Base-by-base conservation (phyloP, 2,888 invertebrate species). In the Carabus problematicus region DNA sequence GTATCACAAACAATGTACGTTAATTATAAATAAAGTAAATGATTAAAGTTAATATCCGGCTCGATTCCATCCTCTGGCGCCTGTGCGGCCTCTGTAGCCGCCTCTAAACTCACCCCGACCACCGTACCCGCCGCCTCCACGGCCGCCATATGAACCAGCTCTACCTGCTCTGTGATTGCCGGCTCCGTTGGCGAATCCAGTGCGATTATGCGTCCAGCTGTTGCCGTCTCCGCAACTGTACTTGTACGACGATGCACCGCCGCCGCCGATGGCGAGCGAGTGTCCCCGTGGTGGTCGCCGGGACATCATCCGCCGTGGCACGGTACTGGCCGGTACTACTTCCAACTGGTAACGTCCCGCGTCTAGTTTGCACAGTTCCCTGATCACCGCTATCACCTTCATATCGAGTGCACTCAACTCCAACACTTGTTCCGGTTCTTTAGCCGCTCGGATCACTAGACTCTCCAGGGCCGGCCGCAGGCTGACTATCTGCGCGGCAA, bases 391-490 rank as follows among this genome's bases (percentile, higher is more conserved):
- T 40, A 97, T 83, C 0, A 92, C 89, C 84, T 90, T 89, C 40
- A 85, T 83, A 73, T 93, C 91, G 0, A 78, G 55, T 0, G 87
- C 85, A 3, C 85, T 82, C 76, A 91, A 87, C 45, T 90, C 86
- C 29, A 90, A 77, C 0, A 94, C 88, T 1, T 87, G 84, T 77
- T 93, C 93, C 0, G 98, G 97, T 70, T 93, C 87, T 64, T 88
- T 86, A 1, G 95, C 91, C 0, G 92, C 91, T 68, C 90, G 83
- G 8, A 94, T 88, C 3, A 98, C 90, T 1, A 98, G 84, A 72
- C 89, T 86, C 82, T 98, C 98, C 6, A 98, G 78, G 1, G 94
- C 94, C 0, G 97, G 97, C 40, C 97, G 87, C 6, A 99, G 83
- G 1, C 95, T 93, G 0, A 93, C 89, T 64, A 98, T 87, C 42